Evolutionary conservation across 2,797 vertebrate species (phyloP), one percentile per base, ranked within the genome.

Genomic region (Semotilus atromaculatus): DNA sequence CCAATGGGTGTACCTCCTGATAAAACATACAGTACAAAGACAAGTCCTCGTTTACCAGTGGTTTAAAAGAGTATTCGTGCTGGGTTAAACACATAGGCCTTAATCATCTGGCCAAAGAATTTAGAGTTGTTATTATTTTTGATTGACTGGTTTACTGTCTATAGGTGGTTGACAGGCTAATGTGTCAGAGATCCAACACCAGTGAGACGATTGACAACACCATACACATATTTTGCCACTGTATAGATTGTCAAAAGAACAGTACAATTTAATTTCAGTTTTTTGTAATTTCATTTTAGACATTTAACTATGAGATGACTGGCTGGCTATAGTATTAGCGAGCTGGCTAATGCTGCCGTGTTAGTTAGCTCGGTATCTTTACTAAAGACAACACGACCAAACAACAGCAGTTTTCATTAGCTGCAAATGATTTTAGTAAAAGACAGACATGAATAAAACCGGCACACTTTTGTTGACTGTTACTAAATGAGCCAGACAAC

Each of bases 261-360:
- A 40, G 9, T 55, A 16, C 1, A 0, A 29, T 81, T 38, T 58
- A 9, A 58, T 34, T 5, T 1, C 3, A 26, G 1, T 7, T 23
- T 23, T 80, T n/a, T 18, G 2, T 23, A 6, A 26, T 53, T 53
- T 55, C 0, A 70, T 40, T 18, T 55, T 26, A 55, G 16, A 23
- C 26, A 62, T 40, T 16, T 79, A 23, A 66, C 26, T 34, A 26
- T 80, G 7, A 43, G 10, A 72, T 23, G 58, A n/a, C 34, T 53
- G 29, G 6, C 31, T 82, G 75, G 29, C 8, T 83, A 38, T 16
- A 66, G n/a, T 11, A 21, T 84, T 84, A 77, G 82, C 82, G 18
- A 38, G 23, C 34, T 14, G 60, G 72, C 64, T 83, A 83, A 68
- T 31, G 60, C 64, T 77, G 43, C 18, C 0, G 43, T 55, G 36